Conservation (phyloP, 2,888 invertebrate species). For the Ypsolopha scabrella region DNA sequence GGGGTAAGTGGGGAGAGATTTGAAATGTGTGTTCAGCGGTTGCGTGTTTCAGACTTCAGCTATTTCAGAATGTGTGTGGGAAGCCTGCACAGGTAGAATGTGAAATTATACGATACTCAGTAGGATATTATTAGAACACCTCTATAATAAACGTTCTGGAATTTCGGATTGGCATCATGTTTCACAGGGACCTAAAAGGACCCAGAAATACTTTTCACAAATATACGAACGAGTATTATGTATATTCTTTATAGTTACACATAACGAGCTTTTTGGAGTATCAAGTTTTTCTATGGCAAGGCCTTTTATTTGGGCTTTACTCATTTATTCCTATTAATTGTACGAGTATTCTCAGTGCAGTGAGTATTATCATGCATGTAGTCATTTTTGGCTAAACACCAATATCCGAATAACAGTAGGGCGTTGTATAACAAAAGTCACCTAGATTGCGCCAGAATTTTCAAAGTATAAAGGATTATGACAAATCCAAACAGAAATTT, state of each 20-base stretch:
- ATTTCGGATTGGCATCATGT: background rate
- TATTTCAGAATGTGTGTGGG: constrained; percentile 31
- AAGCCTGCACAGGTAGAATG: constrained; percentile 37
- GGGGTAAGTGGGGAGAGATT: background rate
- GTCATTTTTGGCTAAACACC: too few species aligned
- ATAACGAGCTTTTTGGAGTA: too few species aligned
- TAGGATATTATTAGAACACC: background rate
- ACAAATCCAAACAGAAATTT: too few species aligned
- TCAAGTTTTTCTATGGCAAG: too few species aligned
- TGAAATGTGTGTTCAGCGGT: constrained; percentile 18
- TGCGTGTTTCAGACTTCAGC: constrained; percentile 7
- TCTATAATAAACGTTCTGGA: background rate
- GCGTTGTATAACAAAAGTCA: too few species aligned
- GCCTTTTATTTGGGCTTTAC: too few species aligned
- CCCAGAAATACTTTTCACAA: background rate
- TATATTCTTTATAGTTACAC: background rate
- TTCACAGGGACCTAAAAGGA: background rate
- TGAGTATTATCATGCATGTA: too few species aligned
- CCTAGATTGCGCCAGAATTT: too few species aligned
- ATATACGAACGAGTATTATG: background rate
- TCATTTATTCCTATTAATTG: too few species aligned
- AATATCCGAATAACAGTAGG: too few species aligned
- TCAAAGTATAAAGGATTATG: too few species aligned
- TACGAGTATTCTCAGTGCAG: too few species aligned
- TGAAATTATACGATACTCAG: constrained; percentile 23